Evolutionary conservation across 2,797 vertebrate genomes (phyloP).

Genomic region (Danio choprae): DNA sequence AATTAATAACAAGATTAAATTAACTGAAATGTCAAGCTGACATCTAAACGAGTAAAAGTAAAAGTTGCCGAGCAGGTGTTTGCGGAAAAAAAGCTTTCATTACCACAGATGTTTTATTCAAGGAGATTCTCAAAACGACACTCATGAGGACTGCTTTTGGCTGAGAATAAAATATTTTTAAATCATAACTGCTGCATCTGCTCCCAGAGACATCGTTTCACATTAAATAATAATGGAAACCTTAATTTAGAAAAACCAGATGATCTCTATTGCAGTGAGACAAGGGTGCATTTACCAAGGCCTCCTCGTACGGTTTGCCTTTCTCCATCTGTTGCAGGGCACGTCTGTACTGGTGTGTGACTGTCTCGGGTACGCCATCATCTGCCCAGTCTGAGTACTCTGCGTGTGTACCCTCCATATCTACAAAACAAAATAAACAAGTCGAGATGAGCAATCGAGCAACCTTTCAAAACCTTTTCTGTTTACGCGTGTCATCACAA

Average conservation of each 20-base stretch:
- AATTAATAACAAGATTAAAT: background rate
- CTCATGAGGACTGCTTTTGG: background rate
- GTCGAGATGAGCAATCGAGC: background rate
- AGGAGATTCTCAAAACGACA: background rate
- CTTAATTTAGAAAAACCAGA: background rate
- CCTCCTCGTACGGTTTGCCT: conserved; percentile 86
- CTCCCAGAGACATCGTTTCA: background rate
- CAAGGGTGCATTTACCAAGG: conserved; percentile 79
- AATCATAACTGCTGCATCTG: background rate
- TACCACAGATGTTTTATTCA: background rate
- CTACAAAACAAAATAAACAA: conserved; percentile 69
- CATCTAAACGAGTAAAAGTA: background rate
- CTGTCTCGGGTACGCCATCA: conserved; percentile 80
- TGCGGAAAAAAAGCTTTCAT: background rate
- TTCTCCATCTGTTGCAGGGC: conserved; percentile 87
- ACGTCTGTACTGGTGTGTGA: conserved; percentile 84
- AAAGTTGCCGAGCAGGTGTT: background rate
- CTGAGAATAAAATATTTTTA: background rate
- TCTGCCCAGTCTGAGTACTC: conserved; percentile 97
- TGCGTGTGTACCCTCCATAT: conserved; percentile 90
- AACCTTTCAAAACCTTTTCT: background rate
- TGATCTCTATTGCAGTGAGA: background rate
- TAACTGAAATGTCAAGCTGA: background rate
- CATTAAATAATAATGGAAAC: background rate
- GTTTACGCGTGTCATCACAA: background rate